A percentile compares a stretch with the other conserved stretches of the same genome.
phyloP scores from a whole-genome alignment of 1,140 invertebrate genomes.

The Drosophila tani region DNA sequence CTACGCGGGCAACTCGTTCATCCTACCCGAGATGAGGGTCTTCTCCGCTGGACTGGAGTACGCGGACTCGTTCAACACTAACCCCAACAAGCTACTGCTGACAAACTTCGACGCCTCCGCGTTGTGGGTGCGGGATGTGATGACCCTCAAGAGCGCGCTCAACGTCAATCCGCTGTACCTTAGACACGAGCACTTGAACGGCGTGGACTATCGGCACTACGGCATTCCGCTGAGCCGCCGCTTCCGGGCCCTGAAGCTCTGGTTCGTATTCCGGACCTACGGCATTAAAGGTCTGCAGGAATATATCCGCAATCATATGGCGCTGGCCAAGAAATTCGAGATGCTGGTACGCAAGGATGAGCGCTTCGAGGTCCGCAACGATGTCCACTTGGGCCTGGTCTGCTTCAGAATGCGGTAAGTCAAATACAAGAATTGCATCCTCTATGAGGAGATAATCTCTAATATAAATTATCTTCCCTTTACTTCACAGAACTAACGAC shows the following conservation, averaged over 20 bases:
- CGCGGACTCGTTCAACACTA: constrained; percentile 96
- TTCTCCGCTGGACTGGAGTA: constrained; percentile 92
- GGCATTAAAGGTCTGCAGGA: constrained; percentile 92
- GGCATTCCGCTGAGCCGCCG: constrained; percentile 94
- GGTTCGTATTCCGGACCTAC: constrained; percentile 94
- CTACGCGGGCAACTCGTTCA: constrained; percentile 93
- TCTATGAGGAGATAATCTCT: not conserved
- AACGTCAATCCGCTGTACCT: constrained; percentile 97
- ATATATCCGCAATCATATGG: constrained; percentile 95
- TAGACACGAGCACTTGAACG: constrained; percentile 90
- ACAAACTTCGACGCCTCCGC: constrained; percentile 96
- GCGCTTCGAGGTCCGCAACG: constrained; percentile 93
- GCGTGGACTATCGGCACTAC: constrained; percentile 95
- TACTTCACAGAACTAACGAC: constrained; percentile 53
- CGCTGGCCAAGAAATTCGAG: constrained; percentile 94
- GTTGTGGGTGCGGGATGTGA: constrained; percentile 94
- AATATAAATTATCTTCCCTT: too few species aligned
- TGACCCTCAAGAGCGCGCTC: constrained; percentile 93
- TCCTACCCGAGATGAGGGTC: constrained; percentile 92
- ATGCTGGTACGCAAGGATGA: constrained; percentile 90
- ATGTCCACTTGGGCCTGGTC: constrained; percentile 91
- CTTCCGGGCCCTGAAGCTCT: constrained; percentile 94
- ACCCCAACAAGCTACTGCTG: constrained; percentile 97
- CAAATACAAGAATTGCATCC: not conserved
- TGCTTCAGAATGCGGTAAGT: constrained; percentile 88